phyloP scores from a whole-genome alignment of 1,140 invertebrate genomes.

The Trichoplusia ni region DNA sequence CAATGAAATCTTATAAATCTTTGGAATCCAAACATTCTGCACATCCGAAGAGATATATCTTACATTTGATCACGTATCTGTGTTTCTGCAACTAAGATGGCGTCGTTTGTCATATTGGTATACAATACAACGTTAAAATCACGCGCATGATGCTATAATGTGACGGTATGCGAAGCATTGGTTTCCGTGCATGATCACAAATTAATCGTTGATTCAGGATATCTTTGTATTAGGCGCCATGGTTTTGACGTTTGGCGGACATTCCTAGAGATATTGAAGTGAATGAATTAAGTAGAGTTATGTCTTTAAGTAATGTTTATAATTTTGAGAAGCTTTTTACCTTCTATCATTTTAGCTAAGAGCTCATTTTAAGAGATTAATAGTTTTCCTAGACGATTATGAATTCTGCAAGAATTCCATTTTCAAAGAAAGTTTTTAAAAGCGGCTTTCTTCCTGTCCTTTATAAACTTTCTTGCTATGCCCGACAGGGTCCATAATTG shows the following conservation, averaged over 20 bases:
- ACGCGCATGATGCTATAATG: conserved; percentile 2
- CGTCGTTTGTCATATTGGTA: not conserved
- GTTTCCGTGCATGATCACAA: conserved; percentile 10
- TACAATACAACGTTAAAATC: conserved; percentile 9
- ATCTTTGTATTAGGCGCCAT: not conserved
- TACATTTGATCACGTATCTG: conserved; percentile 18
- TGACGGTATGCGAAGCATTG: conserved; percentile 11
- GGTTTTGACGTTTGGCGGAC: not conserved
- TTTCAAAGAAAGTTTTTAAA: no score
- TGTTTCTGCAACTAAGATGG: conserved; percentile 5
- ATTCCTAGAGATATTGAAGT: no score
- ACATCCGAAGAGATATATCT: conserved; percentile 17
- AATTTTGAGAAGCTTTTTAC: no score
- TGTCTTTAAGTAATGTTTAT: no score
- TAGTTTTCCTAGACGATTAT: no score
- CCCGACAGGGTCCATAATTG: no score
- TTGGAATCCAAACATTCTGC: not conserved
- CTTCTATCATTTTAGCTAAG: no score
- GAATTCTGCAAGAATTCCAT: no score
- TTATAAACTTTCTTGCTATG: no score
- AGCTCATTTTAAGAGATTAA: no score
- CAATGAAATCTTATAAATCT: not conserved
- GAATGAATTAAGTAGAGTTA: no score
- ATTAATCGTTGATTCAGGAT: conserved; percentile 13
- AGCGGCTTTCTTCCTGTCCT: no score